Conservation (phyloP, 2,888 invertebrate genomes). For the Pollenia labialis region DNA sequence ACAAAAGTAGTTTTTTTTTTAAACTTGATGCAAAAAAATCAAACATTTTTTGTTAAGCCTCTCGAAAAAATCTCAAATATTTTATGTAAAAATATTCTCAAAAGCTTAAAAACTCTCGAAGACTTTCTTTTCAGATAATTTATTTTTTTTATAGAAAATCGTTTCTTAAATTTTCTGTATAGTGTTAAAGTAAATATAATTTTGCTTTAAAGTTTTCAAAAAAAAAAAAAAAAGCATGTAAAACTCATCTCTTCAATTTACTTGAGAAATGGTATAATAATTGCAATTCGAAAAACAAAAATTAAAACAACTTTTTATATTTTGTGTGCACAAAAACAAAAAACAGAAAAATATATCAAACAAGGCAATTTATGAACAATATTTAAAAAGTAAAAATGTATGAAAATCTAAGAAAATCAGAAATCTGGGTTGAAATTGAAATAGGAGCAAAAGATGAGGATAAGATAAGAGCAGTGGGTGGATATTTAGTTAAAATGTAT, state of each 20-base stretch:
- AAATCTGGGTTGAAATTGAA: slow-evolving; percentile 58
- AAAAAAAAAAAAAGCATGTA: too few relatives aligned
- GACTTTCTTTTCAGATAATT: too few relatives aligned
- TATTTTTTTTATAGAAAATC: too few relatives aligned
- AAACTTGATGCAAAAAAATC: too few relatives aligned
- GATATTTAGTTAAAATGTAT: slow-evolving; percentile 44
- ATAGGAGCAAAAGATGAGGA: slow-evolving; percentile 24
- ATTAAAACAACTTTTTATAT: slow-evolving; percentile 46
- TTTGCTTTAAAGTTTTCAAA: too few relatives aligned
- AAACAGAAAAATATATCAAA: slow-evolving; percentile 9
- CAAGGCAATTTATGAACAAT: slow-evolving; percentile 37
- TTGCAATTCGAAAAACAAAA: slow-evolving; percentile 42
- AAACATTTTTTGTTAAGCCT: too few relatives aligned
- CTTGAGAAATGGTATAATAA: slow-evolving; percentile 44
- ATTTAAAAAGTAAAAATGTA: slow-evolving; percentile 14
- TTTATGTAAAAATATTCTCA: too few relatives aligned
- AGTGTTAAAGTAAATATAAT: too few relatives aligned
- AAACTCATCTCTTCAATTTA: not conserved
- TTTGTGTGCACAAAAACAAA: slow-evolving; percentile 36
- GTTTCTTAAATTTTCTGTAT: too few relatives aligned
- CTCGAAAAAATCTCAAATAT: too few relatives aligned
- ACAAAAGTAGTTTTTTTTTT: too few relatives aligned
- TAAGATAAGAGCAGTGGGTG: slow-evolving; percentile 6
- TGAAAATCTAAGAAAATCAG: slow-evolving; percentile 17
- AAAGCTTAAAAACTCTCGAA: too few relatives aligned